Conservation (phyloP, 2,797 vertebrate species). For the Paguma larvata region DNA sequence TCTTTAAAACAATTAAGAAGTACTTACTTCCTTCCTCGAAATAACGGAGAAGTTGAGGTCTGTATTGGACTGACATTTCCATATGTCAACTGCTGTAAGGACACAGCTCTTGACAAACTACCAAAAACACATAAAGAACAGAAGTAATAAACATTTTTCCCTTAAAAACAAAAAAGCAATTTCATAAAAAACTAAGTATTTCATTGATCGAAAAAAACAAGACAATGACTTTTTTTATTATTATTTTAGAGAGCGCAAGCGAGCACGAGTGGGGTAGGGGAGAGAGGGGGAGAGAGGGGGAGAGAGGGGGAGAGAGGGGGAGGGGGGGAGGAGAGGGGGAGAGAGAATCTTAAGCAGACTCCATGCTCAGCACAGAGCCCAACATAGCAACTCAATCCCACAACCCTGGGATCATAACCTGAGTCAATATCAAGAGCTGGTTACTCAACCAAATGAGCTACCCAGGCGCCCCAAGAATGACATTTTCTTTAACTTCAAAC, state of each 20-base stretch:
- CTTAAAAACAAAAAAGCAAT: conserved; percentile 47
- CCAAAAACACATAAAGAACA: conserved; percentile 74
- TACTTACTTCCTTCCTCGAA: conserved; percentile 92
- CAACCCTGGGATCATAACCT: no score
- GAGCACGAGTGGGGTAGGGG: no score
- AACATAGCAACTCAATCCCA: no score
- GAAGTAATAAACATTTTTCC: neutral
- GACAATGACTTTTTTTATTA: conserved; percentile 22
- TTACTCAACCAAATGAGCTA: no score
- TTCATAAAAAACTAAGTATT: conserved; percentile 60
- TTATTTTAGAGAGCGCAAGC: no score
- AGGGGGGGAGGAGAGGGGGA: no score
- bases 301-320: no score
- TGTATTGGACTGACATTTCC: conserved; percentile 77
- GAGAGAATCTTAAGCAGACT: no score
- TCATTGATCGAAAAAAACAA: conserved; percentile 43
- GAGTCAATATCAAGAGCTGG: no score
- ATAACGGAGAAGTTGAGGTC: conserved; percentile 65
- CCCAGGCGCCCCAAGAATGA: neutral
- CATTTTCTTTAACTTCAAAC: conserved; percentile 50
- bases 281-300: no score
- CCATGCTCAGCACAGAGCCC: no score
- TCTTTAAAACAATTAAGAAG: conserved; percentile 65
- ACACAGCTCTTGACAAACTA: conserved; percentile 87
- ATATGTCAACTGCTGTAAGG: conserved; percentile 81